Evolutionary conservation across 2,113 vertebrate species (phyloP).

Genomic region (Spermophilus dauricus): DNA sequence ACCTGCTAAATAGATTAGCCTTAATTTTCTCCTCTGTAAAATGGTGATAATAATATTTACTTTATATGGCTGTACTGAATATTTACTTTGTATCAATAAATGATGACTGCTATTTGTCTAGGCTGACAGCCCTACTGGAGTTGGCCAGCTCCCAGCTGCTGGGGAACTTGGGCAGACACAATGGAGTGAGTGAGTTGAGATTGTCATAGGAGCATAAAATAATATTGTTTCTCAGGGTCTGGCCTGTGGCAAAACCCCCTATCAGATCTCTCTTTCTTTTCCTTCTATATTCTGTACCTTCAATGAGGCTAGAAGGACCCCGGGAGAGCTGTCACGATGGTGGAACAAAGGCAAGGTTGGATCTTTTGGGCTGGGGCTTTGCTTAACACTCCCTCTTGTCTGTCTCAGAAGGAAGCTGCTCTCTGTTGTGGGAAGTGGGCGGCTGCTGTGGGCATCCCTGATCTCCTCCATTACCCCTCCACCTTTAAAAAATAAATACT

Average conservation of each 20-base stretch:
- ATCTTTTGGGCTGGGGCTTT: not conserved
- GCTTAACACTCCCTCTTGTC: not conserved
- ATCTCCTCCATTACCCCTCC: not conserved
- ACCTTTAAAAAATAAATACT: not conserved
- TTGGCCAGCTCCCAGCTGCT: slow-evolving; percentile 63
- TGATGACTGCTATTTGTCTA: slow-evolving; percentile 67
- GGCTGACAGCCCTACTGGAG: slow-evolving; percentile 37
- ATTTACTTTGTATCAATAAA: slow-evolving; percentile 73
- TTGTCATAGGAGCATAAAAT: slow-evolving; percentile 57
- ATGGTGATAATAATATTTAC: slow-evolving; percentile 71
- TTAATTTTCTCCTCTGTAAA: slow-evolving; percentile 77
- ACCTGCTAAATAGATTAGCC: slow-evolving; percentile 67
- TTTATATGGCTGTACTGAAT: slow-evolving; percentile 67
- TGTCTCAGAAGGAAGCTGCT: not conserved
- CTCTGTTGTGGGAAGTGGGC: not conserved
- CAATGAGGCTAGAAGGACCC: not conserved
- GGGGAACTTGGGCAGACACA: slow-evolving; percentile 51
- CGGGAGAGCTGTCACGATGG: not conserved
- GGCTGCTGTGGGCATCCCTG: not conserved
- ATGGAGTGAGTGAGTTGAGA: slow-evolving; percentile 49
- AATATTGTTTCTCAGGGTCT: slow-evolving; percentile 56
- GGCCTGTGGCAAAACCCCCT: not conserved
- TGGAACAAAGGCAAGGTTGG: not conserved
- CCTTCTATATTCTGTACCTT: not conserved
- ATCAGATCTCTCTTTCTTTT: not conserved